Percentiles rank a stretch among this genome's conserved stretches.
phyloP scores from a whole-genome alignment of 2,888 invertebrate species.

The Megalurothrips usitatus region DNA sequence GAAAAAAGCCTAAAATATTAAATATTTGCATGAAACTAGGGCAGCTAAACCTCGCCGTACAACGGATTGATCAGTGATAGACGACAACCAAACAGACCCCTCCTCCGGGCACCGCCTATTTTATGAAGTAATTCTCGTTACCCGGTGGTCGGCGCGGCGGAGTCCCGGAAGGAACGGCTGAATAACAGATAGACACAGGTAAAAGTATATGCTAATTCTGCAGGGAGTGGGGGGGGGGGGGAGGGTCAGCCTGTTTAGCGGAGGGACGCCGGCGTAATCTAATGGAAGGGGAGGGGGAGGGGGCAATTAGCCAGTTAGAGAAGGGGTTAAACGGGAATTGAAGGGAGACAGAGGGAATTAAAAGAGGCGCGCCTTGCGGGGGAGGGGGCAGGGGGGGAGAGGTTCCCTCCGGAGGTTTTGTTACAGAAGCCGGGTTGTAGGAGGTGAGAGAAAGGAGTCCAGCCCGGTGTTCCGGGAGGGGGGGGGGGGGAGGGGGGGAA shows the following conservation, averaged over 20 bases:
- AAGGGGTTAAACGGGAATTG: constrained; percentile 24
- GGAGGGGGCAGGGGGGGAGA: neutral
- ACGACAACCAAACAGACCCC: too few relatives aligned
- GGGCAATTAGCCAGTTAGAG: constrained; percentile 22
- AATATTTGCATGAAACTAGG: too few relatives aligned
- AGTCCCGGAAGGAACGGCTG: too few relatives aligned
- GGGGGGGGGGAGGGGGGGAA: neutral
- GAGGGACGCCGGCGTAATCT: neutral
- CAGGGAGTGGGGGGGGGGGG: neutral
- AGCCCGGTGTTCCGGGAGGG: neutral
- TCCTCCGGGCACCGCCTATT: too few relatives aligned
- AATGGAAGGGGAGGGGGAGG: neutral
- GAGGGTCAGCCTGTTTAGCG: neutral
- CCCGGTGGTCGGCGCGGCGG: too few relatives aligned
- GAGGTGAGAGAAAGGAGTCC: neutral
- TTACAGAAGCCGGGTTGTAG: neutral
- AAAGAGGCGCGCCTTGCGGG: neutral
- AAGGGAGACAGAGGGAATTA: constrained; percentile 24
- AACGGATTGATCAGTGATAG: too few relatives aligned
- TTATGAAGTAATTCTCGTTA: too few relatives aligned
- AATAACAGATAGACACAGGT: neutral
- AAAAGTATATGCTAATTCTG: constrained; percentile 23
- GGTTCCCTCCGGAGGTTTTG: too few relatives aligned
- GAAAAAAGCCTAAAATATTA: too few relatives aligned
- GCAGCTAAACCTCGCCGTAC: too few relatives aligned